These are phyloP conservation scores for Diaphora mendica DNA, from an alignment of 2,888 invertebrate genomes.

Conservation along the genomic window DNA sequence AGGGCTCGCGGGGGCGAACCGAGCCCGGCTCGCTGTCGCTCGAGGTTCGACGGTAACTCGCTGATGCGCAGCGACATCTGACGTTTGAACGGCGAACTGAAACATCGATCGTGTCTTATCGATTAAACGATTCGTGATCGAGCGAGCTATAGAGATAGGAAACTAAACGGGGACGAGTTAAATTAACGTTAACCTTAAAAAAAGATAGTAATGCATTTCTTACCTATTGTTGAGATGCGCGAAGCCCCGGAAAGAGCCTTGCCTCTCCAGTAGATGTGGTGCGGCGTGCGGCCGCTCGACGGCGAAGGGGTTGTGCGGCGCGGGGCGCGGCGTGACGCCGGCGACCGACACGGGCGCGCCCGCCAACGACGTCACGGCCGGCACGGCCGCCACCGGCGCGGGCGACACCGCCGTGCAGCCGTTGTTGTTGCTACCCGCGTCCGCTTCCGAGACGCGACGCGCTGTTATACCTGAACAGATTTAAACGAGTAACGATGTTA, in stretches of 20 bases:
- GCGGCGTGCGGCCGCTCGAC: conserved; percentile 98
- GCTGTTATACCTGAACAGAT: conserved; percentile 66
- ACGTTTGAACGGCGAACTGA: conserved; percentile 96
- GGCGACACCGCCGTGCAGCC: conserved; percentile 22
- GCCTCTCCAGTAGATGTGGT: conserved; percentile 96
- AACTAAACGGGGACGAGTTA: too few relatives aligned
- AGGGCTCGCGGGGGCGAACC: conserved; percentile 91
- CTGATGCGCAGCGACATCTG: conserved; percentile 97
- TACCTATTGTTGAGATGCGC: conserved; percentile 89
- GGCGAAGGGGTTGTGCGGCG: conserved; percentile 94
- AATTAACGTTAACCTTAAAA: too few relatives aligned
- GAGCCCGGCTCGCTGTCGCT: conserved; percentile 91
- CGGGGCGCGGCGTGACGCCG: conserved; percentile 66
- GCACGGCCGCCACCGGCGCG: not conserved
- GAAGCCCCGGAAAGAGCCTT: conserved; percentile 97
- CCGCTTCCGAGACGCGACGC: conserved; percentile 77
- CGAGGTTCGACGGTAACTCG: conserved; percentile 97
- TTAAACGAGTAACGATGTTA: not conserved
- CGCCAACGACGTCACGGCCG: conserved; percentile 19
- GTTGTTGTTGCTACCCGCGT: conserved; percentile 50
- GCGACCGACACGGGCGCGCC: conserved; percentile 46
- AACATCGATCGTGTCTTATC: not conserved
- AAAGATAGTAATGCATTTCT: too few relatives aligned
- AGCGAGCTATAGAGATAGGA: too few relatives aligned
- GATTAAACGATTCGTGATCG: too few relatives aligned